Percentiles rank a stretch among this genome's conserved stretches.
Conservation (phyloP, 2,797 vertebrate species). For the Diglossa cyanea region DNA sequence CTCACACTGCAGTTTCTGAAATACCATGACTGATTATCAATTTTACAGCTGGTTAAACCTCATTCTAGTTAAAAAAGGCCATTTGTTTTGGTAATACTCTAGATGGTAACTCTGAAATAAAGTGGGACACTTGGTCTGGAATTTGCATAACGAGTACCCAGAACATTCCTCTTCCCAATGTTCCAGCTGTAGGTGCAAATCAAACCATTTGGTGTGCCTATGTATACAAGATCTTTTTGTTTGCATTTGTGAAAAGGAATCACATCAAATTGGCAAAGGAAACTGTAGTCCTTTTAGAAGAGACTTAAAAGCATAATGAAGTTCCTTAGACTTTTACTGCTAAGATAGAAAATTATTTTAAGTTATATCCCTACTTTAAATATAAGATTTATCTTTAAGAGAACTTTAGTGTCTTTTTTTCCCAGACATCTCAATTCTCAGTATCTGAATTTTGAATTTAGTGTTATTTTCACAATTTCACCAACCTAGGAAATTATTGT, state of each 20-base stretch:
- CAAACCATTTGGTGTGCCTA: not conserved
- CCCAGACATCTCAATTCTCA: not conserved
- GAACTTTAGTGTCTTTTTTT: not conserved
- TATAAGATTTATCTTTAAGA: not conserved
- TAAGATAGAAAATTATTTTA: not conserved
- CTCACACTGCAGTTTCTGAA: constrained; percentile 37
- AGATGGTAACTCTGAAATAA: constrained; percentile 21
- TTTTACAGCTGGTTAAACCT: constrained; percentile 59
- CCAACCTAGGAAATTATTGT: not conserved
- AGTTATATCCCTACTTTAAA: not conserved
- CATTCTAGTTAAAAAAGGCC: constrained; percentile 44
- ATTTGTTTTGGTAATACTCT: constrained; percentile 46
- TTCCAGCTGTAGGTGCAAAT: constrained; percentile 31
- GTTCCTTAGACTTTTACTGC: not conserved
- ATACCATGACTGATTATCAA: constrained; percentile 43
- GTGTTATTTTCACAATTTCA: not conserved
- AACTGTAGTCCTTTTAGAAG: not conserved
- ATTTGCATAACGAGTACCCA: constrained; percentile 14
- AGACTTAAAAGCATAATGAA: not conserved
- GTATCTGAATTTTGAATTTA: not conserved
- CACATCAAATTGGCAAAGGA: not conserved
- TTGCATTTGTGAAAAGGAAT: constrained; percentile 17
- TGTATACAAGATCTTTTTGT: not conserved
- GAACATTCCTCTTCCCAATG: not conserved
- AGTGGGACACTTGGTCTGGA: constrained; percentile 28